Percentiles rank a stretch among this genome's conserved stretches.
Evolutionary conservation across 2,113 vertebrate species (phyloP).

Genomic region (Petrocephalus zakoni): DNA sequence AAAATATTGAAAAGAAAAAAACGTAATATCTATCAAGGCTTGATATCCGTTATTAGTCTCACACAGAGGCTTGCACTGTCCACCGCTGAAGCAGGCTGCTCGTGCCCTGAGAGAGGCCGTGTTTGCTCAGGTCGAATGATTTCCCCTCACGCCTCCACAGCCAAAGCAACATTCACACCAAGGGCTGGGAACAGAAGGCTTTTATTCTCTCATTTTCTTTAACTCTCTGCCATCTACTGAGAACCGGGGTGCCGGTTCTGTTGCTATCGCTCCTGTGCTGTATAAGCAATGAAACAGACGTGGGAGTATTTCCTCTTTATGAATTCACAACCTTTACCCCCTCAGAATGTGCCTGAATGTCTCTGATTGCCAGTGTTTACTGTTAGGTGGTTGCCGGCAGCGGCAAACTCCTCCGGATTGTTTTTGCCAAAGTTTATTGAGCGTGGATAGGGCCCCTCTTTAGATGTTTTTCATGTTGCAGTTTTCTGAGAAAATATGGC

Average conservation of each 20-base stretch:
- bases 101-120: neutral
- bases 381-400: neutral
- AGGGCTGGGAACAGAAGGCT: neutral
- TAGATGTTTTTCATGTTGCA: neutral
- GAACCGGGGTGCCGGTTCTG: neutral
- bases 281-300: neutral
- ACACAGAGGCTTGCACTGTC: neutral
- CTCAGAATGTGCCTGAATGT: neutral
- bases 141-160: neutral
- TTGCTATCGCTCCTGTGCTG: neutral
- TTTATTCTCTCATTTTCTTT: neutral
- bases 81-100: neutral
- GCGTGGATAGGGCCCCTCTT: neutral
- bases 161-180: neutral
- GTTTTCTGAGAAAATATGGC: neutral
- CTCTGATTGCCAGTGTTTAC: neutral
- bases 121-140: neutral
- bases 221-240: neutral
- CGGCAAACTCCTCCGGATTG: neutral
- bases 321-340: neutral
- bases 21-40: neutral
- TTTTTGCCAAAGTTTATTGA: neutral
- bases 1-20: neutral
- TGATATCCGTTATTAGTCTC: neutral
- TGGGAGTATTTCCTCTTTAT: neutral